Evolutionary conservation across 1,140 invertebrate species (phyloP).

Genomic region (Ditylenchus dipsaci): DNA sequence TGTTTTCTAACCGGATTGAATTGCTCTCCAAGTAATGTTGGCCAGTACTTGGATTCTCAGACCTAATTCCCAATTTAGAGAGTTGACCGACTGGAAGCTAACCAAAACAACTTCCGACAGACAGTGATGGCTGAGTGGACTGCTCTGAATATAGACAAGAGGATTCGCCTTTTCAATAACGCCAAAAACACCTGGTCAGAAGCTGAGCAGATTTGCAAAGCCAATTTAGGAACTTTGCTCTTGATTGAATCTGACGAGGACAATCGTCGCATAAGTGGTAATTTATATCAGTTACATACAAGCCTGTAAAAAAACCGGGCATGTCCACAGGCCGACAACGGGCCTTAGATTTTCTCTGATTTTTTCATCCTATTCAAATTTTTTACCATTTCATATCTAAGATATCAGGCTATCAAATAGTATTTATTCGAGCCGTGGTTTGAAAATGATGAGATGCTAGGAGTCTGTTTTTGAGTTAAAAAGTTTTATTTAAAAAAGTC

Average conservation of each 20-base stretch:
- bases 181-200: conserved; percentile 24
- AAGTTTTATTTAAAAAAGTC: too few species aligned
- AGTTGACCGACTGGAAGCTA: conserved; percentile 32
- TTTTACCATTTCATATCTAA: too few species aligned
- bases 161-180: conserved; percentile 22
- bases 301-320: too few species aligned
- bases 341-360: too few species aligned
- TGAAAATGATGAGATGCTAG: too few species aligned
- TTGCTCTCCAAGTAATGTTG: conserved; percentile 13
- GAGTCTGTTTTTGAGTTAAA: too few species aligned
- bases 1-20: conserved; percentile 22
- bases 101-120: conserved; percentile 33
- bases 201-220: conserved; percentile 28
- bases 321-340: not conserved
- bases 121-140: conserved; percentile 37
- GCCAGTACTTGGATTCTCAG: not conserved
- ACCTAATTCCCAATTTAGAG: conserved; percentile 22
- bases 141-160: conserved; percentile 18
- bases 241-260: conserved; percentile 36
- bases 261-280: conserved; percentile 28
- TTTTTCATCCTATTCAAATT: too few species aligned
- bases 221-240: conserved; percentile 23
- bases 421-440: too few species aligned
- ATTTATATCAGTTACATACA: too few species aligned
- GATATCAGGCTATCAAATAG: too few species aligned